These are phyloP conservation scores for Aspiorhynchus laticeps DNA, from an alignment of 2,113 vertebrate species.

Conservation along the genomic window DNA sequence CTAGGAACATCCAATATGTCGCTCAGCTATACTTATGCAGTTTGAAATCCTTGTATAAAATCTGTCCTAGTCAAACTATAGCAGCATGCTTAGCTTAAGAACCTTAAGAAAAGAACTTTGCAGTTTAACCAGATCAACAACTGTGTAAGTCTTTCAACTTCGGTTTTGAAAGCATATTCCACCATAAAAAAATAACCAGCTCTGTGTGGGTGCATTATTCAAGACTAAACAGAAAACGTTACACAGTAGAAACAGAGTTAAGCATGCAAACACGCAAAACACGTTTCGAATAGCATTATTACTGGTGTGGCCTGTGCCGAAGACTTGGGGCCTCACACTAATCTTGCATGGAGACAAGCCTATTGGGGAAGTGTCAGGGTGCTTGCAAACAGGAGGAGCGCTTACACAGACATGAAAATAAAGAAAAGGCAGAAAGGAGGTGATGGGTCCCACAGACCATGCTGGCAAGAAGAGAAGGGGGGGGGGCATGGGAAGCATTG, in stretches of 20 bases:
- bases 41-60: neutral
- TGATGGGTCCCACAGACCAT: conserved; percentile 16
- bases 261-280: conserved; percentile 17
- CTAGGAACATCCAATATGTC: neutral
- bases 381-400: conserved; percentile 51
- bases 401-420: conserved; percentile 53
- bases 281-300: conserved; percentile 33
- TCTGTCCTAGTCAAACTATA: neutral
- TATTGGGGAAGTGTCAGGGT: conserved; percentile 36
- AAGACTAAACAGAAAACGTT: conserved; percentile 29
- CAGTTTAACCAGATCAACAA: conserved; percentile 16
- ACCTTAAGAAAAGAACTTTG: neutral
- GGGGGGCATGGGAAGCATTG: neutral
- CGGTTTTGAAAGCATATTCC: neutral
- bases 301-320: conserved; percentile 25
- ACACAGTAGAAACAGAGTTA: conserved; percentile 42
- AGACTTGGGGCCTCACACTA: conserved; percentile 46
- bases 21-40: neutral
- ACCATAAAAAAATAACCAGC: neutral
- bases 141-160: neutral
- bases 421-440: conserved; percentile 53
- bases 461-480: neutral
- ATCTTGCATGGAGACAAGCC: conserved; percentile 35
- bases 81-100: neutral
- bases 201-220: neutral